phyloP scores from a whole-genome alignment of 2,797 vertebrate species.

The Mormyrus proboscirostris region DNA sequence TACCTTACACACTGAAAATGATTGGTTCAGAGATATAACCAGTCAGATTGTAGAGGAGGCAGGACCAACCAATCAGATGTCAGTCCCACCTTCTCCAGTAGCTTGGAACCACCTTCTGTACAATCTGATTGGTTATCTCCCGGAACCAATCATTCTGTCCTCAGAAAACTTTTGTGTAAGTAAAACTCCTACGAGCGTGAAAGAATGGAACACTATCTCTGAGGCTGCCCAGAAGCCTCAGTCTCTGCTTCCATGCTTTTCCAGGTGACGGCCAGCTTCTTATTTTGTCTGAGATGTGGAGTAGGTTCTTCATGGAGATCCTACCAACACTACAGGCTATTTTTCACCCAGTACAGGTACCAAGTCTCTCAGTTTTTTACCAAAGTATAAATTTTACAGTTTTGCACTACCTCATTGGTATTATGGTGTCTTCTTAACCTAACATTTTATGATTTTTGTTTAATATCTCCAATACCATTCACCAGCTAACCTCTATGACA shows the following conservation, averaged over 20 bases:
- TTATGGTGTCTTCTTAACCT: not conserved
- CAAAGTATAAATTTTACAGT: not conserved
- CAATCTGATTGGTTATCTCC: not conserved
- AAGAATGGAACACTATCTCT: not conserved
- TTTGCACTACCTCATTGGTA: not conserved
- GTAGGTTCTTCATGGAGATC: constrained; percentile 84
- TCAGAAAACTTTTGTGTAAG: not conserved
- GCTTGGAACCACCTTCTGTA: not conserved
- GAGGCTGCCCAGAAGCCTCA: not conserved
- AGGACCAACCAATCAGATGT: not conserved
- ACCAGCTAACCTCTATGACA: not conserved
- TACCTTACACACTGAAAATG: not conserved
- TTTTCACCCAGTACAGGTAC: constrained; percentile 95
- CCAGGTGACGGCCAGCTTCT: constrained; percentile 74
- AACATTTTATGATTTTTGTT: not conserved
- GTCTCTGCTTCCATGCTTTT: not conserved
- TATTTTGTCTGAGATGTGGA: constrained; percentile 78
- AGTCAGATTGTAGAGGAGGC: not conserved
- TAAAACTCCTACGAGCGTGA: not conserved
- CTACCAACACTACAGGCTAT: constrained; percentile 92
- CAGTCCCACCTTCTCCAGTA: not conserved
- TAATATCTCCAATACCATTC: not conserved
- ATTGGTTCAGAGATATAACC: not conserved
- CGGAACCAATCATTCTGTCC: not conserved
- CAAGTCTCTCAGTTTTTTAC: constrained; percentile 17